Percentiles rank a stretch among this genome's conserved stretches.
Evolutionary conservation across 1,140 invertebrate genomes (phyloP).

Genomic region (Drosophila jambulina): DNA sequence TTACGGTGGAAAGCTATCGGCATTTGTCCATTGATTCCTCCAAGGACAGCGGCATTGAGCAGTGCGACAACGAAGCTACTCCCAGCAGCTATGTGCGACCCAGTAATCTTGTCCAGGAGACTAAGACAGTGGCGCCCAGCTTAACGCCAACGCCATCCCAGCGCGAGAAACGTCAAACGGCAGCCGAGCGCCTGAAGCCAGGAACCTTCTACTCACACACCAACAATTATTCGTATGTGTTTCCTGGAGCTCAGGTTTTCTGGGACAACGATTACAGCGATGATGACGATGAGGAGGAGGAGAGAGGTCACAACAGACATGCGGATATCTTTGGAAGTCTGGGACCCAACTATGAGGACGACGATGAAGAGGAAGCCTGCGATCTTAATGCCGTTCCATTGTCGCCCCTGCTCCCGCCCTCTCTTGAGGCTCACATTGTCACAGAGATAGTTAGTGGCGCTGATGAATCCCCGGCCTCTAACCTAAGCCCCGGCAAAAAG

Average conservation of each 20-base stretch:
- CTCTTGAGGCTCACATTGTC: slow-evolving; percentile 76
- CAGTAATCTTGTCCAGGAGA: slow-evolving; percentile 60
- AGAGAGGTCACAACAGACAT: slow-evolving; percentile 12
- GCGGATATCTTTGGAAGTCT: slow-evolving; percentile 51
- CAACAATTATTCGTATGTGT: slow-evolving; percentile 75
- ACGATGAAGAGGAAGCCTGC: slow-evolving; percentile 44
- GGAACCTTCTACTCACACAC: slow-evolving; percentile 77
- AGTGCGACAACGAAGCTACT: slow-evolving; percentile 62
- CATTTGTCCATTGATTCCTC: slow-evolving; percentile 81
- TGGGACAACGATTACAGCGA: slow-evolving; percentile 74
- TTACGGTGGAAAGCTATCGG: slow-evolving; percentile 50
- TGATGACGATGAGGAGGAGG: slow-evolving; percentile 67
- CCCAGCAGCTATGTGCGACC: slow-evolving; percentile 49
- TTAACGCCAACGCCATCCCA: slow-evolving; percentile 62
- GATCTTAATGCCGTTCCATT: slow-evolving; percentile 67
- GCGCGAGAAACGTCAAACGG: slow-evolving; percentile 60
- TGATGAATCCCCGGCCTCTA: not conserved
- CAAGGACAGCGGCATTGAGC: slow-evolving; percentile 82
- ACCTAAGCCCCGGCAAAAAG: slow-evolving; percentile 60
- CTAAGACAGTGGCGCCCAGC: slow-evolving; percentile 60
- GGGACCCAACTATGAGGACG: slow-evolving; percentile 30
- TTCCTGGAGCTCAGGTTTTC: slow-evolving; percentile 80
- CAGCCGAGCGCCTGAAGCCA: slow-evolving; percentile 68
- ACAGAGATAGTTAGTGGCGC: slow-evolving; percentile 62
- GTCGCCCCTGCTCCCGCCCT: slow-evolving; percentile 67